phyloP scores from a whole-genome alignment of 1,140 invertebrate genomes.

The Drosophila yakuba region DNA sequence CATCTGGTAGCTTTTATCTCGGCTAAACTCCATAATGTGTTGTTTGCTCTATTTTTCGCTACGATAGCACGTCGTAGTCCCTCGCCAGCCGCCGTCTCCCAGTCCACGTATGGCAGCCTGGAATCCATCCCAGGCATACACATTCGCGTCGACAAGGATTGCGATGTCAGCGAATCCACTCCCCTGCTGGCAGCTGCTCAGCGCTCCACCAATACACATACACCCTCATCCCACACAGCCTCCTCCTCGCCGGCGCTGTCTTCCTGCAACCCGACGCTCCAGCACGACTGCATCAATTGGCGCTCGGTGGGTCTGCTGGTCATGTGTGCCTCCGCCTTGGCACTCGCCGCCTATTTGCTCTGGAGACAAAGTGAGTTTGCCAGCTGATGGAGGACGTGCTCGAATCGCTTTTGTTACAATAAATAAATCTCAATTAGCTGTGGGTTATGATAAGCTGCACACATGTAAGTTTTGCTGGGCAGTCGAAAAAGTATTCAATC shows the following conservation, averaged over 20 bases:
- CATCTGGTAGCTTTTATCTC: conserved; percentile 53
- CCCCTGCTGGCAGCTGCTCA: conserved; percentile 50
- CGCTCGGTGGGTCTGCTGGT: conserved; percentile 52
- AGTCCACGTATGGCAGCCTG: conserved; percentile 9
- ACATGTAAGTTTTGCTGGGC: conserved; percentile 4
- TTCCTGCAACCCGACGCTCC: neutral
- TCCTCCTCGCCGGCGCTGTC: neutral
- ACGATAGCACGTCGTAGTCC: conserved; percentile 30
- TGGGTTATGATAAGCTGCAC: conserved; percentile 31
- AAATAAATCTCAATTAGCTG: conserved; percentile 29
- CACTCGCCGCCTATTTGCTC: conserved; percentile 63
- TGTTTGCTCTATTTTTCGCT: conserved; percentile 62
- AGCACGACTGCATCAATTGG: conserved; percentile 68
- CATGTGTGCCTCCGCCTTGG: conserved; percentile 48
- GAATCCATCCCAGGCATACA: conserved; percentile 3
- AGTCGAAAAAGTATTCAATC: conserved; percentile 34
- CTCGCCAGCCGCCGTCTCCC: conserved; percentile 2
- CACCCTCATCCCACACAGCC: neutral
- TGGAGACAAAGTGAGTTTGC: conserved; percentile 69
- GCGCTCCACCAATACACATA: neutral
- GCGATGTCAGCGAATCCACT: conserved; percentile 55
- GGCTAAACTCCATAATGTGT: conserved; percentile 34
- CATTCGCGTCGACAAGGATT: conserved; percentile 20
- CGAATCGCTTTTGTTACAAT: conserved; percentile 34
- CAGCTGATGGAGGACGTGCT: conserved; percentile 15